Evolutionary conservation across 1,140 invertebrate species (phyloP), one percentile per base, ranked within the genome.

Genomic region (Zaprionus taronus): DNA sequence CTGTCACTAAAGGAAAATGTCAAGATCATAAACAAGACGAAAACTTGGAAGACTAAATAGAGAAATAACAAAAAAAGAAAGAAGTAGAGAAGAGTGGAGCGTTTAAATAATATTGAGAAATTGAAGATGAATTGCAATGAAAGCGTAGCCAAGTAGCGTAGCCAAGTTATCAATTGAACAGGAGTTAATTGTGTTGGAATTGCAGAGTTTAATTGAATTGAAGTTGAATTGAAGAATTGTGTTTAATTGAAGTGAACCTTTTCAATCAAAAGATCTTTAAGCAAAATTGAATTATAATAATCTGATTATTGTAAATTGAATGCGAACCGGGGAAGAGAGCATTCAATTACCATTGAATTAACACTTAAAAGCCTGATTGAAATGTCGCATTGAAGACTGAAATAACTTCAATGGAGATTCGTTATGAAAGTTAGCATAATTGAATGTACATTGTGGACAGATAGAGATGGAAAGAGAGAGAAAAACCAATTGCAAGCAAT

Each of bases 1-100:
- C 58, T 71, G 81, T 63, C 84, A 66, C 78, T 71, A 76, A 47
- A 76, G 68, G 75, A 85, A 79, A 89, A 90, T 90, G 81, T 89
- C 85, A 90, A 90, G 84, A 85, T 77, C 84, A 76, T 89, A 85
- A 90, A 81, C 69, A 80, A 81, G 53, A 20, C 24, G 20, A 60
- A 71, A 65, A 41, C 15, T 28, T 38, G 41, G 15, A 4, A 26
- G 15, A 57, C 7, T 34, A 4, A 28, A 62, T 51, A 66, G n/a
- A 34, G 31, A 34, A 34, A 49, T 24, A 60, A 47, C 15, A 55
- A 53, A 36, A 11, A 34, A 20, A 20, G 7, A 38, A 38, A 38
- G 1, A 38, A 38, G 11, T 20, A 61, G 12, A 51, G 64, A 34
- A 17, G 34, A 60, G 24, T 14, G 62, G 20, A 34, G 26, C 1